Evolutionary conservation across 2,113 vertebrate genomes (phyloP).

Genomic region (Tragelaphus strepsiceros): DNA sequence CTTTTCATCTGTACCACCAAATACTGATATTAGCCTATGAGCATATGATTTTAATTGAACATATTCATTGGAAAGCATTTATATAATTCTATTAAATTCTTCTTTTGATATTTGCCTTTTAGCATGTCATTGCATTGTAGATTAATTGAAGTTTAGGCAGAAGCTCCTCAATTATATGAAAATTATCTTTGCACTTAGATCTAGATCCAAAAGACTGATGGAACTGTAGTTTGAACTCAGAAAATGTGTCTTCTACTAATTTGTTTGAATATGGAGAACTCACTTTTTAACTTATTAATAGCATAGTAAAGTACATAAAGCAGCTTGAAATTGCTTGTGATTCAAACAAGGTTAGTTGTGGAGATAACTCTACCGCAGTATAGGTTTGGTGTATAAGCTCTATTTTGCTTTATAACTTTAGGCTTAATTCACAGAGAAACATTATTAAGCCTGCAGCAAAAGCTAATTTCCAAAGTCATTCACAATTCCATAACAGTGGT

Average conservation of each 20-base stretch:
- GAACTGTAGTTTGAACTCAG: not conserved
- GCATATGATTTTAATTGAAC: conserved; percentile 28
- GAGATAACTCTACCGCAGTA: not conserved
- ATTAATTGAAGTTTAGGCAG: conserved; percentile 30
- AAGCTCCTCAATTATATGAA: not conserved
- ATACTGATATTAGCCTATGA: not conserved
- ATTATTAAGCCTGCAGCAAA: not conserved
- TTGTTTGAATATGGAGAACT: not conserved
- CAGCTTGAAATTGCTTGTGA: not conserved
- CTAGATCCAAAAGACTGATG: not conserved
- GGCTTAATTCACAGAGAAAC: conserved; percentile 1
- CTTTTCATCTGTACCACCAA: conserved; percentile 34
- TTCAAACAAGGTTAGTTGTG: not conserved
- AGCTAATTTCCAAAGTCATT: not conserved
- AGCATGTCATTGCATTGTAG: conserved; percentile 13
- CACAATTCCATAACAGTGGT: not conserved
- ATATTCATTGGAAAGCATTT: conserved; percentile 26
- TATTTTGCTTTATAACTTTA: not conserved
- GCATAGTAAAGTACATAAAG: not conserved
- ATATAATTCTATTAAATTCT: conserved; percentile 27
- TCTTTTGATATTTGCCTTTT: conserved; percentile 43
- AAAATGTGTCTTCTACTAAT: not conserved
- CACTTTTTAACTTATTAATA: not conserved
- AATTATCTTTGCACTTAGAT: not conserved
- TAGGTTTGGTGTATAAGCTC: not conserved